Evolutionary conservation across 2,888 invertebrate genomes (phyloP), one percentile per base, ranked within the genome.

Genomic region (Protodeltote pygarga): DNA sequence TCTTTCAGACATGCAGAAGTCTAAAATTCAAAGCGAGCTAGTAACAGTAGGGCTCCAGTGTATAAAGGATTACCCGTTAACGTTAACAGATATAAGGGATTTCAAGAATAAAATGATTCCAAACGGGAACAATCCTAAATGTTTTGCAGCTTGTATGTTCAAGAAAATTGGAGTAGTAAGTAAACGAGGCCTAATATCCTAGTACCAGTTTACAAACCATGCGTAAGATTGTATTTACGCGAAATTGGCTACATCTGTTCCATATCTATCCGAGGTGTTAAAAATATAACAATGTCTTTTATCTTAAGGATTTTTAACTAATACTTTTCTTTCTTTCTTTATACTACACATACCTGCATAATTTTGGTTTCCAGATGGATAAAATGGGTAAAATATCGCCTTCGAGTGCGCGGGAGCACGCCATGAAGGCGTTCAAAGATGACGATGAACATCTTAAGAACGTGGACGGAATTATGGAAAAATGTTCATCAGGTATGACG

Each of bases 141-240:
- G 87, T 38, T 86, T 85, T 28, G 64, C 72, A 0, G 74, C 78
- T 19, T 87, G 87, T 50, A 48, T 85, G 41, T 83, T 80, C 37
- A 81, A 77, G 65, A 79, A 76, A 29, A 65, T 80, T 45, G 87
- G 84, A 10, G 51, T 86, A 45, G 86, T 87, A 63, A 80, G 81
- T 76, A 51, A 10, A 1, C 0, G n/a, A n/a, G n/a, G n/a, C n/a
- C n/a, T n/a, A n/a, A n/a, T n/a, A n/a, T n/a, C n/a, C n/a, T n/a
- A n/a, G n/a, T n/a, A n/a, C n/a, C n/a, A n/a, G n/a, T n/a, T n/a
- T n/a, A n/a, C n/a, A n/a, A n/a, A n/a, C n/a, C n/a, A n/a, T n/a
- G n/a, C n/a, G n/a, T n/a, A n/a, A n/a, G n/a, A n/a, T n/a, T n/a
- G n/a, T n/a, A n/a, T n/a, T n/a, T n/a, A n/a, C n/a, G n/a, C n/a